Evolutionary conservation across 2,797 vertebrate genomes (phyloP), one percentile per base, ranked within the genome.

Genomic region (Girardinus metallicus): DNA sequence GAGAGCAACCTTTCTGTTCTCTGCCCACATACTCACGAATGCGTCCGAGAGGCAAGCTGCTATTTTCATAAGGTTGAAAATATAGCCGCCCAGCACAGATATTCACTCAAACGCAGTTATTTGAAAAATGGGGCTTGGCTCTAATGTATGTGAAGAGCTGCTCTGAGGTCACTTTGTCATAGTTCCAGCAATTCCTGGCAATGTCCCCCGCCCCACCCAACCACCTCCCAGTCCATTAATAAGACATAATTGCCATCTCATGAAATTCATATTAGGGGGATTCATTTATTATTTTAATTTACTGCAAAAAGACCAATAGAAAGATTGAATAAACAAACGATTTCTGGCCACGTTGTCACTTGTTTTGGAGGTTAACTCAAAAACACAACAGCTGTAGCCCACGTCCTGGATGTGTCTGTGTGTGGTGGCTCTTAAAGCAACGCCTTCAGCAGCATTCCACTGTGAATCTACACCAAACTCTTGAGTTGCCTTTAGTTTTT

Each of bases 1-100:
- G 84, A 84, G 81, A 86, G 77, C 77, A 81, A 60, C 81, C 73
- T 39, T n/a, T 84, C 83, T 85, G 78, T 85, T 85, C 84, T 87
- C 84, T 86, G 75, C 74, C 73, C 84, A 87, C 90, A 90, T 83
- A 81, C 82, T 57, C 18, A 29, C 74, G 47, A 75, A 83, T 60
- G 75, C 76, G 34, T 75, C 79, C 49, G 26, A 79, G 81, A 87
- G 86, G 86, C 74, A 44, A 73, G 81, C 75, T 87, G 83, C 77
- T 83, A 83, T 85, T 86, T 86, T 74, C 75, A 81, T 72, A 83
- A 71, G 82, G 76, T 21, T 82, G 64, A 81, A 76, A 64, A 84
- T 13, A 6, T 21, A 79, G 68, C 41, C 43, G 76, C 60, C 51
- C n/a, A 76, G 34, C 83, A 77, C 76, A 62, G 31, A 12, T 31